Evolutionary conservation across 2,888 invertebrate genomes (phyloP), one percentile per base, ranked within the genome.

Genomic region (Sinentomon sp.): DNA sequence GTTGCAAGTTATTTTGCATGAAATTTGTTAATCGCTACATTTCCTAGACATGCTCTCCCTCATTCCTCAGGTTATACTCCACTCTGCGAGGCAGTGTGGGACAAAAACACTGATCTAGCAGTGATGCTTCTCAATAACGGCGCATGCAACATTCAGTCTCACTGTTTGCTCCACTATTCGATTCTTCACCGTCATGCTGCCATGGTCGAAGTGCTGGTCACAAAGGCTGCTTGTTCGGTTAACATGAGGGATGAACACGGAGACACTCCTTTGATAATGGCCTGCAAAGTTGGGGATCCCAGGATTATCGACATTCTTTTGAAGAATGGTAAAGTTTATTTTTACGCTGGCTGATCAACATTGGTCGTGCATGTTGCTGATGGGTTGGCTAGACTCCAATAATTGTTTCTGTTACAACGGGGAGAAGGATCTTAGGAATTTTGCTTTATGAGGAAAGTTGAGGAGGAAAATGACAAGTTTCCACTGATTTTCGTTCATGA

Each of bases 11-110:
- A n/a, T 29, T 27, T 28, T 10, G 2, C 6, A 2, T 5, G 7
- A 14, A 5, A n/a, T 16, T 32, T 31, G 6, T 10, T 28, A 23
- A 24, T 33, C 26, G 12, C 12, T 31, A 29, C 7, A 31, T 7
- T 27, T 10, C 14, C 28, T 10, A 50, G 9, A 48, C 46, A 32
- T 44, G 50, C 3, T 43, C 49, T 1, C 46, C 50, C 36, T 39
- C 32, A 17, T 22, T 24, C 5, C 17, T 42, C 48, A 56, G 67
- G 70, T 2, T 64, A 64, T 38, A 71, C 74, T 1, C 67, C 73
- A 5, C 53, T 74, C 24, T 65, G 68, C 51, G 61, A 68, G 48
- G 71, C 73, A 7, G 69, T 74, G 14, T 66, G 66, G 59, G 61
- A 62, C 41, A 64, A 66, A 43, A 59, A 63, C 43, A 54, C 60